Base-by-base conservation (phyloP, 1,140 invertebrate genomes). In the Homalodisca vitripennis region DNA sequence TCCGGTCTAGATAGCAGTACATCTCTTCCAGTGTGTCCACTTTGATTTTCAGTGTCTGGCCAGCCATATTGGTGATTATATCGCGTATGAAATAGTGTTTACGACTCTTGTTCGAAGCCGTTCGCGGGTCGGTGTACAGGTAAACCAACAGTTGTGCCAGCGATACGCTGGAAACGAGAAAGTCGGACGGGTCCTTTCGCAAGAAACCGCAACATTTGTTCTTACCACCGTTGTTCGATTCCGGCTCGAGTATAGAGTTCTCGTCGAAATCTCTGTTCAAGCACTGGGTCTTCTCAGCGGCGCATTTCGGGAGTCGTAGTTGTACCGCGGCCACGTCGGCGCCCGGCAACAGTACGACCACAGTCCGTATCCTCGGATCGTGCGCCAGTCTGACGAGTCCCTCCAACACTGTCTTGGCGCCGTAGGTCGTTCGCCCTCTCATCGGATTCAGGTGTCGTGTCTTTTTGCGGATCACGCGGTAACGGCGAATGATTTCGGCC, bases 171-270 rank as follows among this genome's bases (percentile, higher is more conserved):
- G 48, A 51, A 6, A n/a, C n/a, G 14, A 51, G n/a, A 14, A 51
- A 20, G n/a, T 3, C 2, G 3, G 48, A 14, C 2, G 48, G 48
- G n/a, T 51, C 48, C 6, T 20, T 3, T 51, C n/a, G 6, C 48
- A 51, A 20, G 22, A 20, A 51, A 51, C 48, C 48, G n/a, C 48
- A 51, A 51, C 48, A 51, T n/a, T 22, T 14, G n/a, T 51, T 51
- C 22, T 51, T 51, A 51, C 48, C 48, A 51, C 22, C 17, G 22
- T 51, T 51, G n/a, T 51, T 51, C 3, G 17, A 3, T 51, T 51
- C 22, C 6, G 48, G 48, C 48, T 14, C n/a, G 48, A 14, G 48
- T 3, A 51, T 20, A n/a, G 17, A 14, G 48, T 20, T 20, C n/a
- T 14, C n/a, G 48, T 51, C 22, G 48, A 20, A 3, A 3, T 14